phyloP scores from a whole-genome alignment of 37 sponge, comb jelly and placozoan genomes.

The Axinella damicornis region DNA sequence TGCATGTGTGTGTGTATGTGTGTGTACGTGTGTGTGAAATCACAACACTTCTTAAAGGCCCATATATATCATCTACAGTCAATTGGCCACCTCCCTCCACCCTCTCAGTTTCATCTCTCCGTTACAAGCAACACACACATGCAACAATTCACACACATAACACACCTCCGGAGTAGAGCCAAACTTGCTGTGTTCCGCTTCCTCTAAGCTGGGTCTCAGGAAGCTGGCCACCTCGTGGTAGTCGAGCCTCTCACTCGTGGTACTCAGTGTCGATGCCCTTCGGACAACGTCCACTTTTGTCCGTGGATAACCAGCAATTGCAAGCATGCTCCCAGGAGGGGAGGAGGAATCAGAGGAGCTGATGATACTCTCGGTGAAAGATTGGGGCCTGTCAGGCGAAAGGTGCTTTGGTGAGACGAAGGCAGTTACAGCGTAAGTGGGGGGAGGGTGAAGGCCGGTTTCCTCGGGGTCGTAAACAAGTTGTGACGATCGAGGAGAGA shows the following conservation, averaged over 20 bases:
- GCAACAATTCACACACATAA: no score
- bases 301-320: background rate
- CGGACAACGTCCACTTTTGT: background rate
- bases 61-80: no score
- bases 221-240: slow-evolving; percentile 31
- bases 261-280: background rate
- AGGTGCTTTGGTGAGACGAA: slow-evolving; percentile 4
- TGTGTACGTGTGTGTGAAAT: no score
- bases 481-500: slow-evolving; percentile 56
- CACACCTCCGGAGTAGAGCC: slow-evolving; percentile 65
- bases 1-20: background rate
- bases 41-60: no score
- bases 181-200: background rate
- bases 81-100: no score
- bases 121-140: no score
- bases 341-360: slow-evolving; percentile 34
- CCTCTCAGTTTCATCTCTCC: no score
- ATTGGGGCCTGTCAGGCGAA: slow-evolving; percentile 10
- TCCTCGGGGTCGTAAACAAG: slow-evolving; percentile 33
- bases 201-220: slow-evolving; percentile 10
- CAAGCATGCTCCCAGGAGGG: slow-evolving; percentile 10
- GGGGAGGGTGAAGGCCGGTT: slow-evolving; percentile 2
- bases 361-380: slow-evolving; percentile 13
- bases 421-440: background rate
- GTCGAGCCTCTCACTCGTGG: slow-evolving; percentile 53